Evolutionary conservation across 2,797 vertebrate species (phyloP).

Genomic region (Fringilla coelebs): DNA sequence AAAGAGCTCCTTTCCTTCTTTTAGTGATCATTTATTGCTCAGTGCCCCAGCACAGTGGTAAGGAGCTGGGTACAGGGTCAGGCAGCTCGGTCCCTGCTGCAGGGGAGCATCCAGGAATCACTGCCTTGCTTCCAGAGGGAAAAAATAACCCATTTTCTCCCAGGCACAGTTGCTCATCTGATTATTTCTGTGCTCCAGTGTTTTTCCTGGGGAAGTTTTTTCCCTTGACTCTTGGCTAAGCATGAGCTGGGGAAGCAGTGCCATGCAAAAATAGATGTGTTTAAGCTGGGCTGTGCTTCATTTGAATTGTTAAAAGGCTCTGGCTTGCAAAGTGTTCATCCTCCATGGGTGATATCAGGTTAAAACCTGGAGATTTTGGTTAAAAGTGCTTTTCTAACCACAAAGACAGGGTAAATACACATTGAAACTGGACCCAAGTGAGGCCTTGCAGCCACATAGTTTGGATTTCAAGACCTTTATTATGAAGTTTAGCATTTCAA

Average conservation of each 20-base stretch:
- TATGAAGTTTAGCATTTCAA: background rate
- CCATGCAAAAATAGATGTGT: background rate
- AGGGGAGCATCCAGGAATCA: background rate
- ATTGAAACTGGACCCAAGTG: background rate
- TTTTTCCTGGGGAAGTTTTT: slow-evolving; percentile 20
- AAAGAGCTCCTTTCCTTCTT: background rate
- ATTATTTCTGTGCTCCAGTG: background rate
- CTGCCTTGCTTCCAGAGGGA: background rate
- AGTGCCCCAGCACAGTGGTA: background rate
- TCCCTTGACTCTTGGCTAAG: background rate
- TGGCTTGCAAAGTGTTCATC: background rate
- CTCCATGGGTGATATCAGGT: background rate
- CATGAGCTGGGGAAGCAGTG: background rate
- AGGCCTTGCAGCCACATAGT: background rate
- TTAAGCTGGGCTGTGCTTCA: background rate
- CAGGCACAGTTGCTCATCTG: background rate
- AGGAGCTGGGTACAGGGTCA: background rate
- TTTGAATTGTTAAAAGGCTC: background rate
- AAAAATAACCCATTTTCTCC: background rate
- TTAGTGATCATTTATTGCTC: background rate
- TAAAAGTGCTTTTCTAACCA: background rate
- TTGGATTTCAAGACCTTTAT: background rate
- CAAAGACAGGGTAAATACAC: background rate
- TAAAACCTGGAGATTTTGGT: background rate
- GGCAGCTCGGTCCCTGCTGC: background rate